Percentiles rank a stretch among this genome's conserved stretches.
Conservation (phyloP, 2,797 vertebrate genomes). For the Chiloscyllium punctatum region DNA sequence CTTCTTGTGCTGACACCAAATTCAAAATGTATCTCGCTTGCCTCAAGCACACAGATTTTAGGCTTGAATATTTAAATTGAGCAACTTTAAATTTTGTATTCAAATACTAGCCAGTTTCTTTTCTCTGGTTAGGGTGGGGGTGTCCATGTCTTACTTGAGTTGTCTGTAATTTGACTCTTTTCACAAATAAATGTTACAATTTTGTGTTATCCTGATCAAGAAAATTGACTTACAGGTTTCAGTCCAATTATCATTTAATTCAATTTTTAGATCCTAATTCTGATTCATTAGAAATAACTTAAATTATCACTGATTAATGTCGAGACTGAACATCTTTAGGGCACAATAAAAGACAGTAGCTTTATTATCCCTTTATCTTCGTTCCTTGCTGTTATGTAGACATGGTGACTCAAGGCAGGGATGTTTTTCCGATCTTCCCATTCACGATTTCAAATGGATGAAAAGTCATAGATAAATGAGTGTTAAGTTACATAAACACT, state of each 20-base stretch:
- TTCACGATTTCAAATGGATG: neutral
- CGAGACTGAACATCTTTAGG: neutral
- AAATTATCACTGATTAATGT: neutral
- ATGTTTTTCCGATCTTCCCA: neutral
- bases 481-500: neutral
- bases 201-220: neutral
- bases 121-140: no score
- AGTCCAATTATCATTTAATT: neutral
- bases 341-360: neutral
- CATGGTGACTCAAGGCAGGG: neutral
- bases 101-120: no score
- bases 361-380: neutral
- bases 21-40: neutral
- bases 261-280: neutral
- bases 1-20: neutral
- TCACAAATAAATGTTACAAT: neutral
- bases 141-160: no score
- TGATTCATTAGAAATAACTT: neutral
- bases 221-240: slow-evolving; percentile 7
- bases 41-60: neutral
- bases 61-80: no score
- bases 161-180: neutral
- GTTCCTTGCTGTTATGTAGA: neutral
- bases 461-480: neutral
- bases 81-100: no score